Evolutionary conservation across 1,140 invertebrate genomes (phyloP).

Genomic region (Monomorium pharaonis): DNA sequence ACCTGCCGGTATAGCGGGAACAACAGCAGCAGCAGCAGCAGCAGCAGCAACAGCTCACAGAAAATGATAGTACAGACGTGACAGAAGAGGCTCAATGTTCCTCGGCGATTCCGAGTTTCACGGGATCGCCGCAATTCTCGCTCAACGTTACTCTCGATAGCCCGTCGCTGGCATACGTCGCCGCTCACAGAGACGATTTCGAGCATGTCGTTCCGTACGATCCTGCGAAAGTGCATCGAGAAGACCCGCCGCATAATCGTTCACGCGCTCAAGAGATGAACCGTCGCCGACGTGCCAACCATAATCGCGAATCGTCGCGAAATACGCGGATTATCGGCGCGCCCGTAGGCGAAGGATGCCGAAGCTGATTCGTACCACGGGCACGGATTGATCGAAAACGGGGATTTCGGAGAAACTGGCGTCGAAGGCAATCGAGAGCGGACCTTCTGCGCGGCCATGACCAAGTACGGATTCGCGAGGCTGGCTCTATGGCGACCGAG

Average conservation of each 20-base stretch:
- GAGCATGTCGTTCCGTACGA: conserved; percentile 75
- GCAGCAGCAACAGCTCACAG: background rate
- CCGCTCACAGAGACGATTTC: conserved; percentile 10
- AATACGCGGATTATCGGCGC: conserved; percentile 2
- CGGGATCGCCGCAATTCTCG: background rate
- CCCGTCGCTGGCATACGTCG: background rate
- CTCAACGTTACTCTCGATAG: conserved; percentile 22
- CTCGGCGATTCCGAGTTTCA: background rate
- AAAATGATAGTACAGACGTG: background rate
- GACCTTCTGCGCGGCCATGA: conserved; percentile 73
- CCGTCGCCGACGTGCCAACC: background rate
- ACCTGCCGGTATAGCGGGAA: background rate
- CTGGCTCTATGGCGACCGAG: conserved; percentile 82
- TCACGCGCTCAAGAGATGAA: conserved; percentile 72
- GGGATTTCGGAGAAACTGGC: conserved; percentile 9
- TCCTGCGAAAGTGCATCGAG: conserved; percentile 74
- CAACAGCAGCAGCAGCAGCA: background rate
- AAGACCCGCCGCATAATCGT: conserved; percentile 73
- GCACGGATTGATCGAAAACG: conserved; percentile 10
- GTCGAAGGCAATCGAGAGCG: background rate
- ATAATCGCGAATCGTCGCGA: background rate
- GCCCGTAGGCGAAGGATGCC: background rate
- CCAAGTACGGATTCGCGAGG: conserved; percentile 83
- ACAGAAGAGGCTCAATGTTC: conserved; percentile 26
- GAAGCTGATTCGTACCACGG: conserved; percentile 16